Conservation (phyloP, 1,140 invertebrate genomes). For the Schlechtendalia chinensis region DNA sequence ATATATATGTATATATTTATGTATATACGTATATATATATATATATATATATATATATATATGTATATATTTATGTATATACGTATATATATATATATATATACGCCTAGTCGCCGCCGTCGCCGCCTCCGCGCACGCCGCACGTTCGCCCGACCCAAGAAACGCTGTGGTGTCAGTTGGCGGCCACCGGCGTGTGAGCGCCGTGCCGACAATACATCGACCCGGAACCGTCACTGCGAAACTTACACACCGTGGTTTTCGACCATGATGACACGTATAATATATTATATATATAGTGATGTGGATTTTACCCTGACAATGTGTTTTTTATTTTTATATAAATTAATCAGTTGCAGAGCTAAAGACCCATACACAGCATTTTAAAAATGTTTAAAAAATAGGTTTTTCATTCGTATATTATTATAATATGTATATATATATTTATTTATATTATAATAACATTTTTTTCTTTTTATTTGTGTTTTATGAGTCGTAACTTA, state of each 20-base stretch:
- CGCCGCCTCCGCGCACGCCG: slow-evolving; percentile 24
- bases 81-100: slow-evolving; percentile 19
- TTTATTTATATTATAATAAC: too few relatives aligned
- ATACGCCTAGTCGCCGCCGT: background rate
- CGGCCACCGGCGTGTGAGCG: slow-evolving; percentile 49
- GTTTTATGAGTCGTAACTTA: too few relatives aligned
- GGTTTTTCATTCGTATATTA: too few relatives aligned
- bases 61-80: background rate
- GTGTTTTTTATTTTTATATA: too few relatives aligned
- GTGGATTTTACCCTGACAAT: too few relatives aligned
- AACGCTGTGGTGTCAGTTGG: slow-evolving; percentile 48
- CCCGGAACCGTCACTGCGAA: slow-evolving; percentile 20
- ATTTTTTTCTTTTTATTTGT: too few relatives aligned
- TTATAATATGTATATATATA: too few relatives aligned
- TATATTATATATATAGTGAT: too few relatives aligned
- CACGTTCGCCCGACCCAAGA: slow-evolving; percentile 35
- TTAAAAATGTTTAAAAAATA: too few relatives aligned
- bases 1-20: too few relatives aligned
- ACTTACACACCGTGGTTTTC: background rate
- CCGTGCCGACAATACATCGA: slow-evolving; percentile 34
- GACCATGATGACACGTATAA: background rate
- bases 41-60: background rate
- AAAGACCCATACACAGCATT: too few relatives aligned
- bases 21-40: background rate
- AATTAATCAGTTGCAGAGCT: too few relatives aligned